Conservation (phyloP, 1,140 invertebrate genomes). For the Aphelenchoides fujianensis region DNA sequence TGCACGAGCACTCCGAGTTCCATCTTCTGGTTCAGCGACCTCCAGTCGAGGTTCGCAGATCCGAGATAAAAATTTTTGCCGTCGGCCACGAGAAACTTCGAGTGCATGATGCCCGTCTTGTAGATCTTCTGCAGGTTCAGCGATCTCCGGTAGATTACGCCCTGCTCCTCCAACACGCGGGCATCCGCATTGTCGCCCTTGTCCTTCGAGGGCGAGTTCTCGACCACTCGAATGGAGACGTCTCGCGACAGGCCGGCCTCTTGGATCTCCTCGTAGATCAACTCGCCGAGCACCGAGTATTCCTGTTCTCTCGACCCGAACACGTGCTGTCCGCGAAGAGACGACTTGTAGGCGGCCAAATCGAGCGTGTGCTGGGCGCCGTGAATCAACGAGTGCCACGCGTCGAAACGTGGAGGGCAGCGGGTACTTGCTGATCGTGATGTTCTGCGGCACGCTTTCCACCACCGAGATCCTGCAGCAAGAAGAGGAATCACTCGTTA, state of each 20-base stretch:
- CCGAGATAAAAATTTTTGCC: slow-evolving; percentile 67
- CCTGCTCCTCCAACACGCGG: slow-evolving; percentile 37
- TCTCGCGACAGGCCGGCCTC: slow-evolving; percentile 40
- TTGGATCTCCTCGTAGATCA: slow-evolving; percentile 44
- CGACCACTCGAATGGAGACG: slow-evolving; percentile 54
- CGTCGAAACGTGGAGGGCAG: slow-evolving; percentile 49
- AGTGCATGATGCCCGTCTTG: slow-evolving; percentile 79
- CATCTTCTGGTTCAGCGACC: slow-evolving; percentile 91
- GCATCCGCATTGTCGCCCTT: slow-evolving; percentile 60
- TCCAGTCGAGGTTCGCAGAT: slow-evolving; percentile 76
- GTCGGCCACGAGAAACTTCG: slow-evolving; percentile 86
- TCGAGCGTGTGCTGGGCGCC: slow-evolving; percentile 43
- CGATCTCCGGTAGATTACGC: slow-evolving; percentile 72
- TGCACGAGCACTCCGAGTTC: slow-evolving; percentile 80
- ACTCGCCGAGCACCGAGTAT: slow-evolving; percentile 55
- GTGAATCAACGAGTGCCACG: slow-evolving; percentile 49
- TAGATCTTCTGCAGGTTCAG: slow-evolving; percentile 77
- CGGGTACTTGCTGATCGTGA: slow-evolving; percentile 37
- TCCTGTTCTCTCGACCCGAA: slow-evolving; percentile 36
- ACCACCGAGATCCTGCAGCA: slow-evolving; percentile 54
- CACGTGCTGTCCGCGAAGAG: slow-evolving; percentile 58
- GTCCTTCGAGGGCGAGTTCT: slow-evolving; percentile 59
- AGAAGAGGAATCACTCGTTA: background rate
- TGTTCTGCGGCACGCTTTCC: slow-evolving; percentile 57
- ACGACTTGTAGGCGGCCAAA: slow-evolving; percentile 60